A percentile compares a stretch with the other conserved stretches of the same genome.
Conservation (phyloP, 1,140 invertebrate species). For the Drosophila sp. region DNA sequence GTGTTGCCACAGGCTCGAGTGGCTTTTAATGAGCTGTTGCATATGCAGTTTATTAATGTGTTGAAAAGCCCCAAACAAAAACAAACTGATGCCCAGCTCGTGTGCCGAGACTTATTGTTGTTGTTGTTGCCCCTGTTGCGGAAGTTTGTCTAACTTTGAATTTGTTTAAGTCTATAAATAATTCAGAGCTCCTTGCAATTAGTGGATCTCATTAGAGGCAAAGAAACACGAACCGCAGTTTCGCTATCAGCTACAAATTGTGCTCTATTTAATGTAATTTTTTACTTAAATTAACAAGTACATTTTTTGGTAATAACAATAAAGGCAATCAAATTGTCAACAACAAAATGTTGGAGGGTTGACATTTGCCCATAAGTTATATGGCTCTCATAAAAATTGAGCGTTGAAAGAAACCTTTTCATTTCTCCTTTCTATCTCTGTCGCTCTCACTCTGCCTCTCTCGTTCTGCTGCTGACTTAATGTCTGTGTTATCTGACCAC, state of each 20-base stretch:
- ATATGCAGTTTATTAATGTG: constrained; percentile 81
- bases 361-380: neutral
- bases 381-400: constrained; percentile 9
- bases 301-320: neutral
- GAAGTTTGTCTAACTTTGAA: constrained; percentile 49
- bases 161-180: constrained; percentile 45
- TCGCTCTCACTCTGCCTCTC: neutral
- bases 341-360: neutral
- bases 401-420: neutral
- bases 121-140: constrained; percentile 11
- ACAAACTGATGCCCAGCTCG: constrained; percentile 35
- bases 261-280: neutral
- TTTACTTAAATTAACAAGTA: neutral
- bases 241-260: neutral
- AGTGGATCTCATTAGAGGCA: constrained; percentile 33
- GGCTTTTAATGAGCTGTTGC: constrained; percentile 81
- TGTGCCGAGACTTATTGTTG: neutral
- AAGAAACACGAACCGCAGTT: neutral
- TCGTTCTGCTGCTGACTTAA: constrained; percentile 13
- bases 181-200: constrained; percentile 39
- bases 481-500: constrained; percentile 33
- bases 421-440: neutral
- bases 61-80: constrained; percentile 60
- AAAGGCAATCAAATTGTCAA: neutral
- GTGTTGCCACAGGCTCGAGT: constrained; percentile 64